These are phyloP conservation scores for Eustalomyia histrio DNA, from an alignment of 2,888 invertebrate species.

Conservation along the genomic window DNA sequence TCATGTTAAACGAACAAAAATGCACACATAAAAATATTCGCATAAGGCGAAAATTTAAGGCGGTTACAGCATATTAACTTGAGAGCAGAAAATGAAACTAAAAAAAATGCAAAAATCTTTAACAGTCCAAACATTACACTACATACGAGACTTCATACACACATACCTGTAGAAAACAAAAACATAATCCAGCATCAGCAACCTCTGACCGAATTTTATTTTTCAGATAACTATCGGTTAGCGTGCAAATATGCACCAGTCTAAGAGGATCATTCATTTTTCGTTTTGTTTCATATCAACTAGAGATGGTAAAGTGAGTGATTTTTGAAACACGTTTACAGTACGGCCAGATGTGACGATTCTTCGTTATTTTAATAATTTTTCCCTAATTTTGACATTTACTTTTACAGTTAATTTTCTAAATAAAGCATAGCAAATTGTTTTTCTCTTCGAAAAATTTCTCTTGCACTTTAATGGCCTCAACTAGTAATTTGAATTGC, in stretches of 20 bases:
- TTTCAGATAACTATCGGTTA: conserved; percentile 76
- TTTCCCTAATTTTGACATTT: too few species aligned
- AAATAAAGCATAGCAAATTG: too few species aligned
- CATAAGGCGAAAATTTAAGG: conserved; percentile 67
- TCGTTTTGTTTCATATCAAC: not conserved
- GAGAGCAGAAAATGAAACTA: conserved; percentile 50
- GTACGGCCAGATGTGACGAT: too few species aligned
- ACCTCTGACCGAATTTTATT: conserved; percentile 77
- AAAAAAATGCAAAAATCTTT: conserved; percentile 52
- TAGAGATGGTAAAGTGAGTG: not conserved
- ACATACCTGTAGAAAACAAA: conserved; percentile 32
- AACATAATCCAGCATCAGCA: conserved; percentile 67
- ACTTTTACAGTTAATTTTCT: too few species aligned
- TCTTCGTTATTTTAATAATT: too few species aligned
- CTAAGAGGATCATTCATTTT: conserved; percentile 58
- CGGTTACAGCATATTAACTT: conserved; percentile 70
- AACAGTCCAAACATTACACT: conserved; percentile 39
- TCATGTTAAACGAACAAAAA: conserved; percentile 51
- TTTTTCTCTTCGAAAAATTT: too few species aligned
- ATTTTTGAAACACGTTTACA: too few species aligned
- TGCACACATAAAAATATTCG: conserved; percentile 29
- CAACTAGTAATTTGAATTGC: too few species aligned
- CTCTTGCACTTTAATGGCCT: too few species aligned
- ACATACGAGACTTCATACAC: conserved; percentile 4
- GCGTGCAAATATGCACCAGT: conserved; percentile 77